These are phyloP conservation scores for Hirudo medicinalis DNA, from an alignment of 1,140 invertebrate genomes.

Conservation along the genomic window DNA sequence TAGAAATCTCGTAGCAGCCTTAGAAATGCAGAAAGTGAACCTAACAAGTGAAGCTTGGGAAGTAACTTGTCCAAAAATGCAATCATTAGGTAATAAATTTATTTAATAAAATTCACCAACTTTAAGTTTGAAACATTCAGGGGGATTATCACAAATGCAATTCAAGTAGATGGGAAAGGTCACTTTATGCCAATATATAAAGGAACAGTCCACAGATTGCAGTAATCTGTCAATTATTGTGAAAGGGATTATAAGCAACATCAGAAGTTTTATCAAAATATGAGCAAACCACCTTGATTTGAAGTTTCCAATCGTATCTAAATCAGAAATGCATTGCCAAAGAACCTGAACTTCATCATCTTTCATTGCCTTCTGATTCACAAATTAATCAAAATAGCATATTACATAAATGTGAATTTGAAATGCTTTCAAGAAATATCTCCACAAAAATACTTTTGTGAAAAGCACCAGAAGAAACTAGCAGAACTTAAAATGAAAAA, in stretches of 20 bases:
- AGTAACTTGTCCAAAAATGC: not conserved
- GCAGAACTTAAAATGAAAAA: too few relatives aligned
- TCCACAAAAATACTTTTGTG: too few relatives aligned
- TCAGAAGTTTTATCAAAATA: not conserved
- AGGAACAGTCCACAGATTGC: constrained; percentile 55
- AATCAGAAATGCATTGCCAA: not conserved
- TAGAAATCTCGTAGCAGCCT: not conserved
- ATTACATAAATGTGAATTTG: not conserved
- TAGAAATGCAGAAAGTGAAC: not conserved
- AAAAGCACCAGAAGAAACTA: too few relatives aligned
- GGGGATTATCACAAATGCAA: constrained; percentile 51
- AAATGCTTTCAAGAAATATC: not conserved
- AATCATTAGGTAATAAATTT: not conserved
- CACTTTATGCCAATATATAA: constrained; percentile 68
- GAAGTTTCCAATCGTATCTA: constrained; percentile 3
- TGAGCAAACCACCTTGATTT: constrained; percentile 5
- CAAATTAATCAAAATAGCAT: not conserved
- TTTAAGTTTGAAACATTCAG: constrained; percentile 49
- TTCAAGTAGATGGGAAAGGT: constrained; percentile 63
- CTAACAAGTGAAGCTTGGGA: not conserved
- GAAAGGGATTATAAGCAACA: not conserved
- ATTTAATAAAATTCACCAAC: constrained; percentile 25
- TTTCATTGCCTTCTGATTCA: constrained; percentile 2
- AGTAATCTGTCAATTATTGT: constrained; percentile 39
- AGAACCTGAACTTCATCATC: constrained; percentile 1